phyloP scores from a whole-genome alignment of 2,888 invertebrate species.

The Polymixis flavicincta region DNA sequence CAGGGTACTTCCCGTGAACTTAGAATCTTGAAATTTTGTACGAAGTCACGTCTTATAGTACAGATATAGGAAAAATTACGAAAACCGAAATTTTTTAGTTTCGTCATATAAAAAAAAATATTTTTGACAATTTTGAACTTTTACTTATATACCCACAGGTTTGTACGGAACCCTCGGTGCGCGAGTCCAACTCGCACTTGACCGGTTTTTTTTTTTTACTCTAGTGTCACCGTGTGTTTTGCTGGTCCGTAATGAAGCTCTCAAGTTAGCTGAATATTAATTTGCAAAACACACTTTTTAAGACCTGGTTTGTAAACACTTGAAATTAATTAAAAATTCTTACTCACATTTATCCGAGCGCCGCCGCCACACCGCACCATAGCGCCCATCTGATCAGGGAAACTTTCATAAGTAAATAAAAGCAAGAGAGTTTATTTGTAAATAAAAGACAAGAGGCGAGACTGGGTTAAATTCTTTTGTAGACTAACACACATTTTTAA shows the following conservation, averaged over 20 bases:
- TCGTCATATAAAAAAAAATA: no score
- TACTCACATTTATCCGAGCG: not conserved
- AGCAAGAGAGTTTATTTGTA: not conserved
- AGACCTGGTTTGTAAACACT: not conserved
- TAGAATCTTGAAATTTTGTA: no score
- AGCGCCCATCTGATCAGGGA: not conserved
- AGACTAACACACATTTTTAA: not conserved
- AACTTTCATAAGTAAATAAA: not conserved
- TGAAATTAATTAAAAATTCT: conserved; percentile 17
- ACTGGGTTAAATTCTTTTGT: not conserved
- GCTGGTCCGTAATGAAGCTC: conserved; percentile 7
- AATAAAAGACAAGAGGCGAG: not conserved
- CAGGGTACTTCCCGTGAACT: no score
- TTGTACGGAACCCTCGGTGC: no score
- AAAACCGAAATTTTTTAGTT: no score
- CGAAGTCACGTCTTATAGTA: no score
- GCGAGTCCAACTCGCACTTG: no score
- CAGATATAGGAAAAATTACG: no score
- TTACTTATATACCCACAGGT: no score
- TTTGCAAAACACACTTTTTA: conserved; percentile 5
- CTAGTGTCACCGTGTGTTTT: not conserved
- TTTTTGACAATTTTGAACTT: no score
- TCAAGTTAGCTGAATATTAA: conserved; percentile 1
- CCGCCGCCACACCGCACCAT: not conserved
- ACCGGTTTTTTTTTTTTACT: not conserved